These are phyloP conservation scores for Sitta carolinensis DNA, from an alignment of 2,797 vertebrate genomes.

Conservation along the genomic window DNA sequence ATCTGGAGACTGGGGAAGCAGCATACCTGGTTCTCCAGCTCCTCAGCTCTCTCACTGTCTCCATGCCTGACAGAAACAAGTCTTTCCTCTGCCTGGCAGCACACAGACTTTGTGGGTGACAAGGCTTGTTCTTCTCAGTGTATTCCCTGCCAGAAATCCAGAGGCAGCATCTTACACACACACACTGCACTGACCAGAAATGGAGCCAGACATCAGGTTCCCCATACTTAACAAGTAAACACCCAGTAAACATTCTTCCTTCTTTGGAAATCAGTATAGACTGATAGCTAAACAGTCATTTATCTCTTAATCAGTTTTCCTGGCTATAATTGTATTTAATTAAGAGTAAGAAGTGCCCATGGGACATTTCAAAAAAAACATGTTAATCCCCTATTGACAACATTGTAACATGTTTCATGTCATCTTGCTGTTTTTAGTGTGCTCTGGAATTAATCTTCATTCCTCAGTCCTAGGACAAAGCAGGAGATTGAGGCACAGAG, in stretches of 20 bases:
- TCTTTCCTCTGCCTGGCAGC: not conserved
- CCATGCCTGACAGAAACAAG: constrained; percentile 22
- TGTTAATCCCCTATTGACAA: not conserved
- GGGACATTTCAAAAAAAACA: not conserved
- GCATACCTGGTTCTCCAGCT: not conserved
- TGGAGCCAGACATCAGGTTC: not conserved
- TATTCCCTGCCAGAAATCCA: not conserved
- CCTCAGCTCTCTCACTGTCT: not conserved
- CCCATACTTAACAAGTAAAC: not conserved
- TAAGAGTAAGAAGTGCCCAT: not conserved
- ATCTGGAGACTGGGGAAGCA: accelerated
- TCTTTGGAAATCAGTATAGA: not conserved
- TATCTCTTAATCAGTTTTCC: not conserved
- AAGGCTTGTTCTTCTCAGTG: not conserved
- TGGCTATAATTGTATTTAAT: not conserved
- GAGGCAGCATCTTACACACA: not conserved
- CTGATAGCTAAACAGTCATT: not conserved
- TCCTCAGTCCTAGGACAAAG: too few species aligned
- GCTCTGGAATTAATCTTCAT: not conserved
- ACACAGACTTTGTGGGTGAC: not conserved
- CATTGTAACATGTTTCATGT: not conserved
- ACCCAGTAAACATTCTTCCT: not conserved
- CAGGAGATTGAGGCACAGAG: not conserved
- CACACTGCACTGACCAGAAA: not conserved
- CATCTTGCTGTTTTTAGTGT: not conserved